Percentiles rank a stretch among this genome's conserved stretches.
phyloP scores from a whole-genome alignment of 2,113 vertebrate genomes.

The Hymenochirus boettgeri region DNA sequence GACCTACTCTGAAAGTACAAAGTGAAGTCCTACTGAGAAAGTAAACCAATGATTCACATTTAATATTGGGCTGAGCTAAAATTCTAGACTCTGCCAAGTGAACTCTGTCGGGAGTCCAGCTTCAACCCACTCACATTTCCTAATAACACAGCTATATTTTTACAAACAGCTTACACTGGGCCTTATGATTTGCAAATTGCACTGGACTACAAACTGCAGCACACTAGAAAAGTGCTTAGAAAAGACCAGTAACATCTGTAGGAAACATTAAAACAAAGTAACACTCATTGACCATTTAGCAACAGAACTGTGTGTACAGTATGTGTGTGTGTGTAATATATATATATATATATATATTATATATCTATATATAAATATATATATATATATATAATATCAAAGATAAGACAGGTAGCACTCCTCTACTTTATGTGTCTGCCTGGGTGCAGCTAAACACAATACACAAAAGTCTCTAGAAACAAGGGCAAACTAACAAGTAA shows the following conservation, averaged over 20 bases:
- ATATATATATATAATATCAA: no score
- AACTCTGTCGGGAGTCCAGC: conserved; percentile 66
- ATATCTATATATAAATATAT: no score
- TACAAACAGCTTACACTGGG: conserved; percentile 50
- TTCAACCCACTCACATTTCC: conserved; percentile 75
- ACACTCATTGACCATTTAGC: background rate
- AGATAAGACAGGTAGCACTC: no score
- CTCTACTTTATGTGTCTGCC: no score
- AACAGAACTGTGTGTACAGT: no score
- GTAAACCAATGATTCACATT: conserved; percentile 75
- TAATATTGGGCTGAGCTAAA: conserved; percentile 71
- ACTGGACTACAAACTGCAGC: conserved; percentile 37
- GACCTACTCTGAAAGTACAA: conserved; percentile 61
- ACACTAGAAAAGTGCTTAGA: conserved; percentile 9
- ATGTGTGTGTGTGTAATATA: no score
- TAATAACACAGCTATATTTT: conserved; percentile 62
- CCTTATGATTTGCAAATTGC: conserved; percentile 66
- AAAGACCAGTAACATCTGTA: background rate
- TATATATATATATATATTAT: no score
- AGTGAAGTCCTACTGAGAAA: conserved; percentile 65
- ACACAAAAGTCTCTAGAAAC: no score
- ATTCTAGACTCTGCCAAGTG: conserved; percentile 62
- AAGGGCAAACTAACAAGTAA: no score
- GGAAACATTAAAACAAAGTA: background rate
- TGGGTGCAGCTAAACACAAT: no score